Evolutionary conservation across 1,140 invertebrate genomes (phyloP), one percentile per base, ranked within the genome.

Genomic region (Papilio helenus): DNA sequence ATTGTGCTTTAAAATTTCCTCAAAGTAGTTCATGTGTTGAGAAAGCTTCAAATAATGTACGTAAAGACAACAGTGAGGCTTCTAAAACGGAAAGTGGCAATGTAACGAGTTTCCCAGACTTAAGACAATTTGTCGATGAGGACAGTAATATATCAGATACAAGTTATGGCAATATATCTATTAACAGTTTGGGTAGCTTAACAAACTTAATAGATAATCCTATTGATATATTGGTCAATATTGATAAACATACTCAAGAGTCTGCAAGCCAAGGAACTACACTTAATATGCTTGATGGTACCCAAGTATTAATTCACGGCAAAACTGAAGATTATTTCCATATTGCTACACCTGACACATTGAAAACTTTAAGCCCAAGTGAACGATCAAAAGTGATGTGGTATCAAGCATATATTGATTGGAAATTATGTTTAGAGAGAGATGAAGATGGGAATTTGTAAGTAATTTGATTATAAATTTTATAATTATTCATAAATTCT

Each of bases 371-470:
- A 2, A 72, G 81, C 1, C 46, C 42, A 0, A 78, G 83, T 5
- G 81, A 90, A 18, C 72, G 79, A 14, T 77, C 76, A 3, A 90
- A 87, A 39, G 55, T 92, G 7, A 26, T 89, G 16, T 81, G 84
- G n/a, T 84, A 89, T 23, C 89, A 92, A 84, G 84, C 84, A 0
- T 82, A 84, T 49, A 83, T 88, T 4, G 91, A 93, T 80, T 92
- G 84, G 81, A 91, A 90, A 76, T 81, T 81, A 72, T 92, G 90
- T 34, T 76, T 91, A 23, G 79, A 84, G 42, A 18, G 10, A 12
- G 86, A 92, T 79, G 85, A 87, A 23, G 88, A 93, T 83, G 82
- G 84, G 9, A 85, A 92, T 85, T 84, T 93, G 92, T 94, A 83
- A 93, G 92, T 93, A 80, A 80, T 55, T 79, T 71, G 46, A 76